Percentiles rank a stretch among this genome's conserved stretches.
These are phyloP conservation scores for Ciona savignyi DNA, from an alignment of 23 tunicate species.

Conservation along the genomic window DNA sequence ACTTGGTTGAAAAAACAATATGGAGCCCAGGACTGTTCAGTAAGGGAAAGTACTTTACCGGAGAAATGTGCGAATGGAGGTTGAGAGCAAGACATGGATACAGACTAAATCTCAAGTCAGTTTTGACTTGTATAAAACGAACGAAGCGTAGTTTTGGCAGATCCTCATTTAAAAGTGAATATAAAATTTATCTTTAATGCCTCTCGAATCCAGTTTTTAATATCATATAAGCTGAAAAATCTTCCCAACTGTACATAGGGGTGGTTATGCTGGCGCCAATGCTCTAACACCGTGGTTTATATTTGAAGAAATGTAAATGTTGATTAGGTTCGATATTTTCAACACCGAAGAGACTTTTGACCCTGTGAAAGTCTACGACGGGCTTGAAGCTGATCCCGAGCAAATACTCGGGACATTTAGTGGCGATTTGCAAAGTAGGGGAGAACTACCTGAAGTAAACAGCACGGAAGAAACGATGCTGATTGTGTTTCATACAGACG, in stretches of 20 bases:
- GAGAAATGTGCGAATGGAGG: constrained; percentile 42
- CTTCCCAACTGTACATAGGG: too few species aligned
- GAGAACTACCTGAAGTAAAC: constrained; percentile 26
- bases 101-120: constrained; percentile 22
- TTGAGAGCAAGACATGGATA: constrained; percentile 56
- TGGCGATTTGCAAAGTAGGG: neutral
- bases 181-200: too few species aligned
- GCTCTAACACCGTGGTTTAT: too few species aligned
- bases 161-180: too few species aligned
- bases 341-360: constrained; percentile 58
- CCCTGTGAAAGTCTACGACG: constrained; percentile 53
- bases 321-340: constrained; percentile 60
- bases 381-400: constrained; percentile 22
- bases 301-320: too few species aligned
- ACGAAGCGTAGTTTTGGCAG: too few species aligned
- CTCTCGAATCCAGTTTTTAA: too few species aligned
- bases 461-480: constrained; percentile 69
- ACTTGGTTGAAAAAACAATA: constrained; percentile 27
- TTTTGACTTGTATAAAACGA: too few species aligned
- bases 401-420: constrained; percentile 30
- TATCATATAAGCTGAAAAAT: too few species aligned
- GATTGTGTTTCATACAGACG: constrained; percentile 42
- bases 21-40: constrained; percentile 63
- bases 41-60: constrained; percentile 13
- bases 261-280: too few species aligned